A percentile compares a stretch with the other conserved stretches of the same genome.
Evolutionary conservation across 1,140 invertebrate species (phyloP).

Genomic region (Megalopta genalis): DNA sequence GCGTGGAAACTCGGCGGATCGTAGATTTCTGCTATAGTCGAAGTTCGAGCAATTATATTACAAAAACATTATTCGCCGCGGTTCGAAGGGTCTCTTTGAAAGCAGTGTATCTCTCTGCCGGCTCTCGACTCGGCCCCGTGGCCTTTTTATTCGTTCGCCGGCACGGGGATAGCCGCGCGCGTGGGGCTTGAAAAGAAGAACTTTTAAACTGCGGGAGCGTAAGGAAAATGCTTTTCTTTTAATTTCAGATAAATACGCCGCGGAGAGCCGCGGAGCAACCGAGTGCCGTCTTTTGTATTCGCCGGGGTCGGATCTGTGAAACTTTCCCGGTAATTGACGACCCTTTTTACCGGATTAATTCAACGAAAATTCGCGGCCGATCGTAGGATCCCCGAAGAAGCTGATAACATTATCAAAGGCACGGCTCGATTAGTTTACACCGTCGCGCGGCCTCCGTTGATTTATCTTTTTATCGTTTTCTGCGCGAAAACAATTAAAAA

Average conservation of each 20-base stretch:
- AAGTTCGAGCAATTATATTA: slow-evolving; percentile 53
- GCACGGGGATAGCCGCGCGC: slow-evolving; percentile 13
- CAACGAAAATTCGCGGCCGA: slow-evolving; percentile 48
- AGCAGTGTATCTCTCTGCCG: slow-evolving; percentile 49
- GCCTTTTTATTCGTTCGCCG: slow-evolving; percentile 57
- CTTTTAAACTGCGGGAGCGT: slow-evolving; percentile 65
- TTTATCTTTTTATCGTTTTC: too few species aligned
- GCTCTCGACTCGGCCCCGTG: slow-evolving; percentile 14
- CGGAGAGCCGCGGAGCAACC: slow-evolving; percentile 27
- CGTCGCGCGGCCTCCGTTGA: too few species aligned
- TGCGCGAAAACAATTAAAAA: too few species aligned
- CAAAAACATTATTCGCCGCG: slow-evolving; percentile 56
- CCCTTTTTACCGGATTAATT: slow-evolving; percentile 51
- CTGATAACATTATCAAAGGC: slow-evolving; percentile 28
- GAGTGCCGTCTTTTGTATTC: slow-evolving; percentile 58
- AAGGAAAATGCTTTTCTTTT: slow-evolving; percentile 68
- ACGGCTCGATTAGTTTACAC: slow-evolving; percentile 14
- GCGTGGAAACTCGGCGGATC: slow-evolving; percentile 20
- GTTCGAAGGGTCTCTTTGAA: slow-evolving; percentile 58
- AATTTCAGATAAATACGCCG: slow-evolving; percentile 65
- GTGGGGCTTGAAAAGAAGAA: slow-evolving; percentile 59
- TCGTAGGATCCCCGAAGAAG: slow-evolving; percentile 1
- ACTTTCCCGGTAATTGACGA: slow-evolving; percentile 64
- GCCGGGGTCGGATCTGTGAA: slow-evolving; percentile 53
- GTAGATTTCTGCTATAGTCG: slow-evolving; percentile 4